These are phyloP conservation scores for Syrphus vitripennis DNA, from an alignment of 2,888 invertebrate species.

Conservation along the genomic window DNA sequence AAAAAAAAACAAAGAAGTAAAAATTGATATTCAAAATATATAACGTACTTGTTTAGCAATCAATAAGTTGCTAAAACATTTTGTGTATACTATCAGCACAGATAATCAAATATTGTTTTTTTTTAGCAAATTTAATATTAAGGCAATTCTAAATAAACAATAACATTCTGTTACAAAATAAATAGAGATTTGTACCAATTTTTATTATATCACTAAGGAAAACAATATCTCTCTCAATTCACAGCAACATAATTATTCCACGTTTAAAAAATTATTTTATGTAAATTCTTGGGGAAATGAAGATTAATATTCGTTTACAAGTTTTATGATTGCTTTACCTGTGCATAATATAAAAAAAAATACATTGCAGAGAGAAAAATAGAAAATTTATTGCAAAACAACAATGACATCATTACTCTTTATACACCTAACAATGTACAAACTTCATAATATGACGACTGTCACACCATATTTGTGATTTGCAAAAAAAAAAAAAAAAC, in stretches of 20 bases:
- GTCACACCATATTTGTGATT: neutral
- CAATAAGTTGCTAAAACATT: neutral
- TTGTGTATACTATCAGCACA: conserved; percentile 24
- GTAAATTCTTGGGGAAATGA: neutral
- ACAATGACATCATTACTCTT: neutral
- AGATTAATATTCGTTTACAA: neutral
- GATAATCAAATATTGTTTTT: conserved; percentile 21
- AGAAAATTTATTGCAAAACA: neutral
- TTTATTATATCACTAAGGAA: too few species aligned
- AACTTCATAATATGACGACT: neutral
- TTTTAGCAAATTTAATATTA: conserved; percentile 34
- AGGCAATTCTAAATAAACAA: conserved; percentile 9
- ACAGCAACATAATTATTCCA: neutral
- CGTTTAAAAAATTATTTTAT: neutral
- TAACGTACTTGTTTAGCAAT: neutral
- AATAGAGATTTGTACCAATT: conserved; percentile 11
- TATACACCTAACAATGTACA: neutral
- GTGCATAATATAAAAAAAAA: neutral
- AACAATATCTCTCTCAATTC: too few species aligned
- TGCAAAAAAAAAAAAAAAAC: too few species aligned
- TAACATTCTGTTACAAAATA: neutral
- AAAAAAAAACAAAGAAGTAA: neutral
- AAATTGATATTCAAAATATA: neutral
- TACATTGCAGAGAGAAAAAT: too few species aligned
- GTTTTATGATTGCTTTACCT: neutral